These are phyloP conservation scores for Zaprionus tsacasi DNA, from an alignment of 1,140 invertebrate genomes.

Conservation along the genomic window DNA sequence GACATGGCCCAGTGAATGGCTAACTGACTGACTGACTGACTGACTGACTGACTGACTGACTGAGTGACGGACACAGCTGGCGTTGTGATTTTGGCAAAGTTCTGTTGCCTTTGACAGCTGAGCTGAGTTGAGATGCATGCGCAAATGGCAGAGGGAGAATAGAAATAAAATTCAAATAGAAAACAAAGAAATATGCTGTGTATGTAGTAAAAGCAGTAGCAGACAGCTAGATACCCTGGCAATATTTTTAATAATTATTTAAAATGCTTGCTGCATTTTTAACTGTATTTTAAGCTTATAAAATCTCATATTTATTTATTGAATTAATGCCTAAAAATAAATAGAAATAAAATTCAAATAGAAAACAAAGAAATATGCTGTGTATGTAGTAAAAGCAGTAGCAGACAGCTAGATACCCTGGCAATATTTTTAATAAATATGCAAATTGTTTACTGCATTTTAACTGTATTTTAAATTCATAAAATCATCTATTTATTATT, in stretches of 20 bases:
- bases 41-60: conserved; percentile 36
- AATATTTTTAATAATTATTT: too few relatives aligned
- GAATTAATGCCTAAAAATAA: too few relatives aligned
- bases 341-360: conserved; percentile 11
- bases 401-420: not conserved
- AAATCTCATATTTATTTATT: too few relatives aligned
- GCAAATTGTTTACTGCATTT: not conserved
- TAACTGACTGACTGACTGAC: conserved; percentile 37
- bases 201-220: not conserved
- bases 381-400: not conserved
- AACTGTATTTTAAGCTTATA: too few relatives aligned
- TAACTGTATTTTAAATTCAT: too few relatives aligned
- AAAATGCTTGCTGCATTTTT: too few relatives aligned
- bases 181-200: not conserved
- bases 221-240: not conserved
- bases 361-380: not conserved
- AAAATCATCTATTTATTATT: too few relatives aligned
- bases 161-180: conserved; percentile 12
- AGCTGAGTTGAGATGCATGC: conserved; percentile 14
- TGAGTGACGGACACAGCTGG: conserved; percentile 21
- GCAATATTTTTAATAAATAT: too few relatives aligned
- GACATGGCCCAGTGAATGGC: conserved; percentile 49
- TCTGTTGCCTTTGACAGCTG: conserved; percentile 66
- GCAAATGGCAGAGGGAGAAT: not conserved
- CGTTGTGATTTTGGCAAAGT: conserved; percentile 59